These are phyloP conservation scores for Zaprionus inermis DNA, from an alignment of 1,140 invertebrate species.

Conservation along the genomic window DNA sequence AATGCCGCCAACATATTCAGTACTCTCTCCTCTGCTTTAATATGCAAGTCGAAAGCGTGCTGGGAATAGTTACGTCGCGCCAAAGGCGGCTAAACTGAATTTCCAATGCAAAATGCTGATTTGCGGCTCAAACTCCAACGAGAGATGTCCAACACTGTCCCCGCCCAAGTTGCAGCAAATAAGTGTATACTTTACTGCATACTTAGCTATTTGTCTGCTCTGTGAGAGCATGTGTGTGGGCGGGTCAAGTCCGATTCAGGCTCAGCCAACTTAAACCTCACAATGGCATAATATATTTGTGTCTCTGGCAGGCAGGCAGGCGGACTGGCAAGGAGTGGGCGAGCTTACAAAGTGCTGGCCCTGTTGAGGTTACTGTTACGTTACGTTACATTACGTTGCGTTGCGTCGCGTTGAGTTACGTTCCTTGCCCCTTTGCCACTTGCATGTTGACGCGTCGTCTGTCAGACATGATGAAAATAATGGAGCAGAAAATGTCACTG, in stretches of 20 bases:
- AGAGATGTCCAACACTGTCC: background rate
- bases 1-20: slow-evolving; percentile 24
- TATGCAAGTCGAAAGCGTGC: background rate
- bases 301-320: slow-evolving; percentile 52
- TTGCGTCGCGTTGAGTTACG: slow-evolving; percentile 26
- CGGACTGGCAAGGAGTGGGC: background rate
- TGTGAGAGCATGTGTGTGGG: slow-evolving; percentile 18
- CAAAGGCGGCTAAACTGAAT: background rate
- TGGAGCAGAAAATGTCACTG: slow-evolving; percentile 82
- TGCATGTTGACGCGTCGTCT: slow-evolving; percentile 81
- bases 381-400: slow-evolving; percentile 35
- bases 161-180: slow-evolving; percentile 33
- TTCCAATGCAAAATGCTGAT: slow-evolving; percentile 9
- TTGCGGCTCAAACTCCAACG: background rate
- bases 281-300: slow-evolving; percentile 72
- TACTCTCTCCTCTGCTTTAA: background rate
- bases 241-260: slow-evolving; percentile 34
- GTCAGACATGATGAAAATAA: slow-evolving; percentile 83
- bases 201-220: slow-evolving; percentile 36
- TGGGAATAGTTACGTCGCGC: background rate
- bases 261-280: slow-evolving; percentile 54
- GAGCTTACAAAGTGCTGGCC: background rate
- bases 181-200: slow-evolving; percentile 41
- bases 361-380: slow-evolving; percentile 8
- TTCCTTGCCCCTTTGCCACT: slow-evolving; percentile 57